Evolutionary conservation across 30 jellyfish, hydroid and myxozoan species (phyloP).

Genomic region (Rhopilema esculentum): DNA sequence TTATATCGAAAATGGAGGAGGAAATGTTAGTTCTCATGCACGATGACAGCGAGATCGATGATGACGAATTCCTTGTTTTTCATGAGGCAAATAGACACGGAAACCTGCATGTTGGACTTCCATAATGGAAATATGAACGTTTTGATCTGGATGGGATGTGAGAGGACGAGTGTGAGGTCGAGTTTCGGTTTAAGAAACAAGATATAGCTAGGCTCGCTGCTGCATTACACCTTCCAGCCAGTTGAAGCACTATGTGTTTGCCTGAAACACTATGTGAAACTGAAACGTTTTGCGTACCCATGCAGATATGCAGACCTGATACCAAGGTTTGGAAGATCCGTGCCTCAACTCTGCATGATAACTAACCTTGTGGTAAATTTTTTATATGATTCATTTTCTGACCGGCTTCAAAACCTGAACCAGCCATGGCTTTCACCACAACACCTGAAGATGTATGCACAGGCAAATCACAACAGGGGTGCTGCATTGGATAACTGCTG

Average conservation of each 20-base stretch:
- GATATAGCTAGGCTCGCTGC: constrained; percentile 20
- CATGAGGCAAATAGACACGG: constrained; percentile 28
- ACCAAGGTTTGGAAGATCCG: constrained; percentile 73
- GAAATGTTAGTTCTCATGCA: constrained; percentile 13
- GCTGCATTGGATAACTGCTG: constrained; percentile 66
- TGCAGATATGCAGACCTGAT: constrained; percentile 61
- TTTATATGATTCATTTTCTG: constrained; percentile 12
- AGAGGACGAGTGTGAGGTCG: constrained; percentile 53
- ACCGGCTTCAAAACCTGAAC: constrained; percentile 48
- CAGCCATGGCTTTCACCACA: constrained; percentile 70
- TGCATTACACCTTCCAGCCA: constrained; percentile 37
- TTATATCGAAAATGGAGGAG: background rate
- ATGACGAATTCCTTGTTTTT: constrained; percentile 10
- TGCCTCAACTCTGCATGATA: constrained; percentile 76
- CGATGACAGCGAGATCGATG: constrained; percentile 25
- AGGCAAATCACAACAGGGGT: constrained; percentile 50
- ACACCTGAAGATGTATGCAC: constrained; percentile 59
- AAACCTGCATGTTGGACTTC: constrained; percentile 14
- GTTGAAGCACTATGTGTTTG: constrained; percentile 50
- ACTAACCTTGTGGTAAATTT: constrained; percentile 13
- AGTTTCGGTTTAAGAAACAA: constrained; percentile 28
- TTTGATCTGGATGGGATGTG: constrained; percentile 28
- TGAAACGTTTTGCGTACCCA: constrained; percentile 64
- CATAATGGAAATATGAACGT: constrained; percentile 54
- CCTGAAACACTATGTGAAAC: too few relatives aligned